These are phyloP conservation scores for Tetragnatha montana DNA, from an alignment of 2,888 invertebrate genomes.

Conservation along the genomic window DNA sequence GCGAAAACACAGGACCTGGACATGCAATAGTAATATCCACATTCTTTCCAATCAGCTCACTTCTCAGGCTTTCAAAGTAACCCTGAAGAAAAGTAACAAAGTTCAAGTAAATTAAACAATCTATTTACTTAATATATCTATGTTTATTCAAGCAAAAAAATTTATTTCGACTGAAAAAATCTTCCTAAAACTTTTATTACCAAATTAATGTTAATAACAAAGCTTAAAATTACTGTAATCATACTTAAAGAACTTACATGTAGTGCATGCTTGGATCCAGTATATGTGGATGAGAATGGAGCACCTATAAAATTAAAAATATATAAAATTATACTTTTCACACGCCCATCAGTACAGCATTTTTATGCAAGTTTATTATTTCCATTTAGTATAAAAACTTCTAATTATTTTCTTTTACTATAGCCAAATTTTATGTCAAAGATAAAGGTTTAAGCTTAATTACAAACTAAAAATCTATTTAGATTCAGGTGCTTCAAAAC, in stretches of 20 bases:
- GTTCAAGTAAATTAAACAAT: not conserved
- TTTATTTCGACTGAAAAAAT: not conserved
- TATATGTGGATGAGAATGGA: constrained; percentile 83
- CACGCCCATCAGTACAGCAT: not conserved
- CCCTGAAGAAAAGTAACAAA: constrained; percentile 79
- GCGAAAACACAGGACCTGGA: constrained; percentile 86
- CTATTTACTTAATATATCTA: not conserved
- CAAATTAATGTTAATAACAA: not conserved
- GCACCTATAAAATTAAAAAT: constrained; percentile 74
- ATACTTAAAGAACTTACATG: constrained; percentile 78
- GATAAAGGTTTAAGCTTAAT: too few species aligned
- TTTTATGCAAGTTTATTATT: not conserved
- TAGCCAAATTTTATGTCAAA: too few species aligned
- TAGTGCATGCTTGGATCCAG: constrained; percentile 85
- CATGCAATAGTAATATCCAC: constrained; percentile 83
- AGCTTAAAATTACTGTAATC: not conserved
- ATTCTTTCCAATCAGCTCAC: constrained; percentile 78
- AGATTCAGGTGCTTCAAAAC: too few species aligned
- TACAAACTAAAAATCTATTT: too few species aligned
- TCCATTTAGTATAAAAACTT: too few species aligned
- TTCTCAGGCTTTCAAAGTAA: constrained; percentile 82
- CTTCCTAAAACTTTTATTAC: not conserved
- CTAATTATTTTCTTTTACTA: too few species aligned
- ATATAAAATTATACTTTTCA: not conserved
- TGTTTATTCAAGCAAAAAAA: not conserved